Evolutionary conservation across 1,140 invertebrate genomes (phyloP).

Genomic region (Plodia interpunctella): DNA sequence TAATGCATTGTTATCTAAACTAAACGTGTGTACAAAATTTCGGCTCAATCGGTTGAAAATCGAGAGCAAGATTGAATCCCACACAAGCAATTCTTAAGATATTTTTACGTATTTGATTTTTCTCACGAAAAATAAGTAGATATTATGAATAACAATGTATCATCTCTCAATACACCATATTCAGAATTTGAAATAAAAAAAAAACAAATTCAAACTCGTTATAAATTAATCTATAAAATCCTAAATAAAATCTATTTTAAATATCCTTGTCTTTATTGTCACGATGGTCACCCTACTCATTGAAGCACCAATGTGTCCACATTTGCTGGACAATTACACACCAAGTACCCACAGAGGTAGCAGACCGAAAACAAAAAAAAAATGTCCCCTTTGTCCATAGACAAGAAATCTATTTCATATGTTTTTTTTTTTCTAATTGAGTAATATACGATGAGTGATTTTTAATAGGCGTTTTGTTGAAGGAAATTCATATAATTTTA

Average conservation of each 20-base stretch:
- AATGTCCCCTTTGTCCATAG: constrained; percentile 16
- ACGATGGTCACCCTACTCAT: constrained; percentile 32
- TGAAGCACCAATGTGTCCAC: constrained; percentile 45
- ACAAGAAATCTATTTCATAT: constrained; percentile 27
- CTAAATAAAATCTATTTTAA: not conserved
- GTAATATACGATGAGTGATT: constrained; percentile 10
- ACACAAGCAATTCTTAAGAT: too few relatives aligned
- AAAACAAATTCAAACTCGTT: too few relatives aligned
- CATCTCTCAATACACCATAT: too few relatives aligned
- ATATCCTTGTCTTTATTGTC: not conserved
- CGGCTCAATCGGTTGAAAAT: too few relatives aligned
- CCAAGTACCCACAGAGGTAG: constrained; percentile 40
- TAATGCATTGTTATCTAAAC: too few relatives aligned
- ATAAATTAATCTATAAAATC: too few relatives aligned
- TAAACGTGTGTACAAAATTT: too few relatives aligned
- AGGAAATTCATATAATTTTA: not conserved
- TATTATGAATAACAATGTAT: too few relatives aligned
- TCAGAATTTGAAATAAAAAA: too few relatives aligned
- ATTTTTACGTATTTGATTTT: too few relatives aligned
- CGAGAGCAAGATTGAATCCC: too few relatives aligned
- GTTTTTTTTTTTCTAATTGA: constrained; percentile 10
- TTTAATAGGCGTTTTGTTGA: constrained; percentile 8
- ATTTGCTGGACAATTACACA: constrained; percentile 56
- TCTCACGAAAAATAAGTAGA: too few relatives aligned
- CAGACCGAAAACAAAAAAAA: constrained; percentile 40